These are phyloP conservation scores for Drosophila sechellia DNA, from an alignment of 1,140 invertebrate species.

Conservation along the genomic window DNA sequence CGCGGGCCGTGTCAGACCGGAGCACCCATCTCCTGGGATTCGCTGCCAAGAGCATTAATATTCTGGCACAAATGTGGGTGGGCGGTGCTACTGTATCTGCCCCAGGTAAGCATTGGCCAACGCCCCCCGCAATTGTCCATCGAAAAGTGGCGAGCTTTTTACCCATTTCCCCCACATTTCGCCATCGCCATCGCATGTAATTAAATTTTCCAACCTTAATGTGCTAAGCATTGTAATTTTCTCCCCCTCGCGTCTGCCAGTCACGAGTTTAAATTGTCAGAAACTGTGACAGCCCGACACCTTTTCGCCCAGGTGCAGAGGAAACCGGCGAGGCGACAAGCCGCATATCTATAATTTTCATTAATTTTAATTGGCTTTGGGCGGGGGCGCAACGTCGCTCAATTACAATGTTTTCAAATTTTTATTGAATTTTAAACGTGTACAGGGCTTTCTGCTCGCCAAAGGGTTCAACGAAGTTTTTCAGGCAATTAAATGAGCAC, in stretches of 20 bases:
- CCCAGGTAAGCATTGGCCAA: conserved; percentile 48
- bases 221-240: conserved; percentile 77
- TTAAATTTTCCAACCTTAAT: conserved; percentile 81
- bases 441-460: neutral
- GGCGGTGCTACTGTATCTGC: conserved; percentile 34
- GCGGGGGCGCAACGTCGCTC: conserved; percentile 9
- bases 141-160: conserved; percentile 13
- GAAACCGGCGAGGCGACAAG: conserved; percentile 38
- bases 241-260: conserved; percentile 25
- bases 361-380: conserved; percentile 60
- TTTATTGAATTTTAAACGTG: conserved; percentile 39
- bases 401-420: conserved; percentile 27
- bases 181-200: conserved; percentile 63
- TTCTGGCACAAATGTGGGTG: conserved; percentile 15
- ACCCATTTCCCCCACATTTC: conserved; percentile 1
- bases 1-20: conserved; percentile 53
- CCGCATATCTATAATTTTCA: conserved; percentile 74
- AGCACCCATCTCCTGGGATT: conserved; percentile 20
- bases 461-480: neutral
- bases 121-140: conserved; percentile 53
- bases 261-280: conserved; percentile 63
- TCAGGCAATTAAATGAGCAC: too few species aligned
- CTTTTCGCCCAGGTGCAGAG: conserved; percentile 33
- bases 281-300: conserved; percentile 58
- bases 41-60: conserved; percentile 23